Evolutionary conservation across 1,140 invertebrate genomes (phyloP).

Genomic region (Ceratitis capitata): DNA sequence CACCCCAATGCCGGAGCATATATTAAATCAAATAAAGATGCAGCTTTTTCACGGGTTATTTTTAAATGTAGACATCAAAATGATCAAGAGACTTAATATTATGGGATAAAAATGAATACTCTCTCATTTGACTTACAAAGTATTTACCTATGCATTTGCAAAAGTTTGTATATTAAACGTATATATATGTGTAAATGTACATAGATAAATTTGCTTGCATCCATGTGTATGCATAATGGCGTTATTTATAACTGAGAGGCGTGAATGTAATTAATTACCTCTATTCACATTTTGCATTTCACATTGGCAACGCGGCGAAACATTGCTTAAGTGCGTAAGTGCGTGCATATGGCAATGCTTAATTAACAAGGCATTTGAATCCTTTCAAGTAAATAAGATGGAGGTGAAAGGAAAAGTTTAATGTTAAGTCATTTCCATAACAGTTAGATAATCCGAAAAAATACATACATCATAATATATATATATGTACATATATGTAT

Average conservation of each 20-base stretch:
- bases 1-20: neutral
- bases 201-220: neutral
- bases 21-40: neutral
- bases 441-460: no score
- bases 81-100: slow-evolving; percentile 10
- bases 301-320: neutral
- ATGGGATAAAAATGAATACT: neutral
- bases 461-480: no score
- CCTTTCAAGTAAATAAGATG: neutral
- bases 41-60: neutral
- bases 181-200: neutral
- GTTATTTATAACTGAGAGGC: slow-evolving; percentile 11
- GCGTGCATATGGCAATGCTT: slow-evolving; percentile 16
- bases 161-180: no score
- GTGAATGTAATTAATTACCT: slow-evolving; percentile 36
- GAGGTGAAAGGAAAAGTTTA: no score
- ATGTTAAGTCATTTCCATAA: no score
- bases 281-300: slow-evolving; percentile 16
- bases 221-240: neutral
- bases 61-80: slow-evolving; percentile 32
- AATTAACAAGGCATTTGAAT: slow-evolving; percentile 20
- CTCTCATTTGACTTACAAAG: no score
- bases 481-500: no score
- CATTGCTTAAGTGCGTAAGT: slow-evolving; percentile 32
- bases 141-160: no score